Conservation (phyloP, 2,888 invertebrate genomes). For the Drosophila mettleri region DNA sequence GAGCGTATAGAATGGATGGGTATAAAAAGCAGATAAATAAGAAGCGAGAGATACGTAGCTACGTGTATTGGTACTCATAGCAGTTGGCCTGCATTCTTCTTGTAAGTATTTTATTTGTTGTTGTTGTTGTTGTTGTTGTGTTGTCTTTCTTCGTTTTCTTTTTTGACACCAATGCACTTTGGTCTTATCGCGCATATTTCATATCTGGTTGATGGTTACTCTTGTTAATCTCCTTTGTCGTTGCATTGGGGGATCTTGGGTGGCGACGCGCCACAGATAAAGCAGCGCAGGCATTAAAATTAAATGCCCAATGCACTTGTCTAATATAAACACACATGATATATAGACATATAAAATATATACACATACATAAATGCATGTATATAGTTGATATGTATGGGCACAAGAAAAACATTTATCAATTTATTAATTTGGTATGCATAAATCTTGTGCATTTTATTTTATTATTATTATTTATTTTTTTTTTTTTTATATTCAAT, state of each 20-base stretch:
- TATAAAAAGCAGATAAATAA: constrained; percentile 11
- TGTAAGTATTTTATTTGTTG: constrained; percentile 48
- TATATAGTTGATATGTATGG: background rate
- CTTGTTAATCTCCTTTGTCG: constrained; percentile 68
- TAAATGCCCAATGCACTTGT: constrained; percentile 69
- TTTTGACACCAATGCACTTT: constrained; percentile 77
- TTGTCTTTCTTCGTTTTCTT: constrained; percentile 57
- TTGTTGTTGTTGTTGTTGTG: background rate
- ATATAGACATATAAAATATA: background rate
- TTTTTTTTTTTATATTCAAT: constrained; percentile 77
- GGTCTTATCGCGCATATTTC: constrained; percentile 75
- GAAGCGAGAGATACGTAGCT: constrained; percentile 39
- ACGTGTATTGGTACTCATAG: constrained; percentile 29
- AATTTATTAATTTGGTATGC: constrained; percentile 77
- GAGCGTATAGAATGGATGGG: constrained; percentile 4
- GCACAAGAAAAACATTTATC: constrained; percentile 49
- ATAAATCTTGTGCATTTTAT: constrained; percentile 72
- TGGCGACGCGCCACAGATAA: constrained; percentile 52
- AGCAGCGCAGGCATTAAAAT: constrained; percentile 54
- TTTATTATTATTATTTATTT: too few species aligned
- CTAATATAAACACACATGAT: constrained; percentile 44
- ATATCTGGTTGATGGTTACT: constrained; percentile 73
- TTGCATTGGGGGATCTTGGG: constrained; percentile 15
- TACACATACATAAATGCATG: background rate
- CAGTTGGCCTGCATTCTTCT: constrained; percentile 57